phyloP scores from a whole-genome alignment of 2,113 vertebrate species.

The Burhinus oedicnemus region DNA sequence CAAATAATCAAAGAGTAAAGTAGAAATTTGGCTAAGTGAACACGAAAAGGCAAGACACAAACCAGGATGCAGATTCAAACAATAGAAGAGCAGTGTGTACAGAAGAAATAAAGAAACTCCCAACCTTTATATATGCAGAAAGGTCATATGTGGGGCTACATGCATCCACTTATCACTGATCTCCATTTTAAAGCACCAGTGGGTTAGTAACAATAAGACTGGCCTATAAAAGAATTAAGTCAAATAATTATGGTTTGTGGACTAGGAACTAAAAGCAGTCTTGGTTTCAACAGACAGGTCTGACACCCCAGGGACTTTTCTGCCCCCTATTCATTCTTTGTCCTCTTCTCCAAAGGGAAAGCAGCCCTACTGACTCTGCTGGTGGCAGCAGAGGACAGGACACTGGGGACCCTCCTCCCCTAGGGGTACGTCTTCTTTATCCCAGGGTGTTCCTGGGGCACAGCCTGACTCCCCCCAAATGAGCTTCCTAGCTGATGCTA shows the following conservation, averaged over 20 bases:
- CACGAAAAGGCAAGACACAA: background rate
- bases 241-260: background rate
- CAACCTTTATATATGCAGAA: background rate
- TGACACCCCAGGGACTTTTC: background rate
- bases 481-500: background rate
- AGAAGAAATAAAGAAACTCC: background rate
- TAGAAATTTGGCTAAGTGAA: background rate
- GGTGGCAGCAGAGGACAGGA: background rate
- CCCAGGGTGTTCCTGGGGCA: background rate
- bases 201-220: background rate
- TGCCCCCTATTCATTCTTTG: background rate
- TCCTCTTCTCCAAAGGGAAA: background rate
- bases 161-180: too few relatives aligned
- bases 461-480: background rate
- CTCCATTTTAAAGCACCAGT: background rate
- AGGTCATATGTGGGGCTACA: rapidly evolving
- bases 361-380: background rate
- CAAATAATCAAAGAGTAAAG: background rate
- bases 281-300: background rate
- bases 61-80: background rate
- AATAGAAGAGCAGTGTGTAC: background rate
- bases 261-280: background rate
- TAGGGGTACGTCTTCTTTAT: background rate
- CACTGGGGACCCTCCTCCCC: too few relatives aligned
- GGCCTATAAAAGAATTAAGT: background rate